A percentile compares a stretch with the other conserved stretches of the same genome.
Conservation (phyloP, 2,113 vertebrate species). For the Otus sunia region DNA sequence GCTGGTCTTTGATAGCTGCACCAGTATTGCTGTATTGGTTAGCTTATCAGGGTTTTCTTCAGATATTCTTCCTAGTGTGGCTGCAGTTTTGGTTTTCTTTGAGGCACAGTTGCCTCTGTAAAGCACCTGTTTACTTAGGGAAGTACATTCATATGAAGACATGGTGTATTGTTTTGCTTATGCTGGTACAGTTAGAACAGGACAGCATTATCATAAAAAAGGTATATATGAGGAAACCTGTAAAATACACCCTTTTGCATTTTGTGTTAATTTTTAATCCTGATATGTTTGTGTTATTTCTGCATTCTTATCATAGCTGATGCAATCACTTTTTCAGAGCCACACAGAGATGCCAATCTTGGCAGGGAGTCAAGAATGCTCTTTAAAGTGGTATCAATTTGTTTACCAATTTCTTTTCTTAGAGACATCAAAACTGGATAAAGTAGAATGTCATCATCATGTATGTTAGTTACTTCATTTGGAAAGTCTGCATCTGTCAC, state of each 20-base stretch:
- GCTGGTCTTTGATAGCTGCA: neutral
- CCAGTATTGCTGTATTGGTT: neutral
- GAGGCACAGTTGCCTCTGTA: neutral
- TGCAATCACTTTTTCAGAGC: neutral
- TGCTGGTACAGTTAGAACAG: neutral
- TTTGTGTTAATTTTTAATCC: neutral
- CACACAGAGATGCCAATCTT: neutral
- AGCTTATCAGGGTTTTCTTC: neutral
- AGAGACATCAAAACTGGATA: neutral
- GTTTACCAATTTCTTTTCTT: conserved; percentile 10
- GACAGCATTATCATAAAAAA: neutral
- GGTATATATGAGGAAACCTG: neutral
- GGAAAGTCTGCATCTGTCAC: neutral
- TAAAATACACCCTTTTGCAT: neutral
- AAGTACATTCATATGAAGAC: neutral
- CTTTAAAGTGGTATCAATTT: conserved; percentile 35
- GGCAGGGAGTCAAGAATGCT: neutral
- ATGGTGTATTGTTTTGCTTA: neutral
- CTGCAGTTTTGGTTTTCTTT: neutral
- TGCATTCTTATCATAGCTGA: neutral
- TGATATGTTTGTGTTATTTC: neutral
- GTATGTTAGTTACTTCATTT: neutral
- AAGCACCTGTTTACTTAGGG: neutral
- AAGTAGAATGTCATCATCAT: neutral
- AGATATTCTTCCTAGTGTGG: neutral